Evolutionary conservation across 2,797 vertebrate genomes (phyloP).

Genomic region (Pantherophis vulpinus): DNA sequence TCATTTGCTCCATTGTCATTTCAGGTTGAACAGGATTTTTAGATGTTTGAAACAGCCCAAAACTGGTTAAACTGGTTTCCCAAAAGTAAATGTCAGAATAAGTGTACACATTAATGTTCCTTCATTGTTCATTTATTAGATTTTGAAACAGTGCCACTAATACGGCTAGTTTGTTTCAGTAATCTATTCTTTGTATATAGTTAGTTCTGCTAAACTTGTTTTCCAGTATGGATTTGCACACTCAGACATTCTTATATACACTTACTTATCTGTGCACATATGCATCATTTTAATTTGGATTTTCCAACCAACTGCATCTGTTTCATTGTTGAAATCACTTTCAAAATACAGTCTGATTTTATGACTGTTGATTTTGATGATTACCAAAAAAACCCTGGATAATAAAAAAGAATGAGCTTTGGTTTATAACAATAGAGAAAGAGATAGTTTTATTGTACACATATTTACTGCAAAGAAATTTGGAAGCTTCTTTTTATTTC

Average conservation of each 20-base stretch:
- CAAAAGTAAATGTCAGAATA: neutral
- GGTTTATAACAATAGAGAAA: neutral
- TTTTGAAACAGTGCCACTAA: neutral
- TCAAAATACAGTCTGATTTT: slow-evolving; percentile 28
- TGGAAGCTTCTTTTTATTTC: neutral
- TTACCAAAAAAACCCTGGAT: neutral
- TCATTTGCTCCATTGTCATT: neutral
- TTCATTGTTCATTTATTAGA: neutral
- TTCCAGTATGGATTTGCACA: neutral
- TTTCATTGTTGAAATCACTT: slow-evolving; percentile 35
- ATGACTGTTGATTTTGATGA: neutral
- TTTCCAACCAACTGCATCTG: slow-evolving; percentile 8
- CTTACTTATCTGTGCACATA: neutral
- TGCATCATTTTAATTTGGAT: slow-evolving; percentile 16
- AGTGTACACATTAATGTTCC: neutral
- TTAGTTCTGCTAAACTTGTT: neutral
- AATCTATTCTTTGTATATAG: neutral
- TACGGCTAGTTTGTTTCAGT: neutral
- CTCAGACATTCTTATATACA: neutral
- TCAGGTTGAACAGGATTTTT: neutral
- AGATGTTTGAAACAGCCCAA: neutral
- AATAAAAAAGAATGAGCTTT: neutral
- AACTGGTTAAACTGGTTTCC: neutral
- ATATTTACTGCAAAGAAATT: neutral
- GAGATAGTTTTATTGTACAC: neutral